Base-by-base conservation (phyloP, 1,140 invertebrate genomes). In the Drosophila paulistorum region DNA sequence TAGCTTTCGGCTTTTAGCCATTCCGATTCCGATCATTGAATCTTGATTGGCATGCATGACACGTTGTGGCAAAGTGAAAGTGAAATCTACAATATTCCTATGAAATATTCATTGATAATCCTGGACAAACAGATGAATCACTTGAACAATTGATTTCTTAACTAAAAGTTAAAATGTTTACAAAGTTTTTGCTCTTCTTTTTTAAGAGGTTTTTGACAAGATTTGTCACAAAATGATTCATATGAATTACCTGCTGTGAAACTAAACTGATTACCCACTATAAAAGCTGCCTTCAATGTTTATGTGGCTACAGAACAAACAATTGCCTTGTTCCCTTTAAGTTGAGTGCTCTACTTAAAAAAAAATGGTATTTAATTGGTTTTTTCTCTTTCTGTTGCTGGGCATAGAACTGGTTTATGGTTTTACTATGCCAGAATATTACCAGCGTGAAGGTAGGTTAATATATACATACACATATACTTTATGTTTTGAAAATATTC, bases 41-140 rank as follows among this genome's bases (percentile, higher is more conserved):
- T 77, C 70, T 67, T 66, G 63, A 78, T 69, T 73, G 73, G 37
- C 71, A 78, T 78, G 64, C 68, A 61, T 37, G 66, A 39, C 72
- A 63, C 69, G 67, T 67, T 37, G 45, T 35, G 17, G 37, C 37
- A 39, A 39, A 78, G 71, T 66, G 75, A 77, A 77, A 77, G 75
- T 63, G 73, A 68, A 75, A 59, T 58, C 11, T 11, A 37, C 37
- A 65, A 37, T 55, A 59, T 45, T 51, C 11, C 17, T 37, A 59
- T 33, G 33, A 58, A 59, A 51, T 30, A 41, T 26, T 45, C 59
- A 55, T 37, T 17, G 57, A 33, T 33, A 58, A 37, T 59, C 33
- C 57, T 59, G 57, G 10, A 59, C 1, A 33, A 59, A 20, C 20
- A 23, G 17, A 23, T 26, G 37, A 26, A 41, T 62, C 17, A 13